Evolutionary conservation across 2,113 vertebrate species (phyloP), one percentile per base, ranked within the genome.

Genomic region (Bubo blakistoni): DNA sequence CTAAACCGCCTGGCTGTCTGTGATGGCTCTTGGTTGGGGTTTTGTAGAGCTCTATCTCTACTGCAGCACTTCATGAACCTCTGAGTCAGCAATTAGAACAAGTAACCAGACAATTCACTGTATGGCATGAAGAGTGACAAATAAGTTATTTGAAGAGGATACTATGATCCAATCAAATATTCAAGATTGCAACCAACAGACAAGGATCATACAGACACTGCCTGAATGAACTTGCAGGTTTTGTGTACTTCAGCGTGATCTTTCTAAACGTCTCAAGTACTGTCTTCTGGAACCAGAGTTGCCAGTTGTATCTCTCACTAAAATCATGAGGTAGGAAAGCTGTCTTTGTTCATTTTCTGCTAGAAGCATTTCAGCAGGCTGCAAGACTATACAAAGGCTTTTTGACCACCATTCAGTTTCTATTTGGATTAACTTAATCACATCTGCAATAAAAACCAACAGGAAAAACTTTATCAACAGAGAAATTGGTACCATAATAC

Each of bases 181-280:
- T 26, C 27, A 51, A 44, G 54, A 79, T 1, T n/a, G 18, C n/a
- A 65, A 13, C 34, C 30, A 7, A 13, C 3, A 9, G n/a, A 62
- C 49, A 81, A 47, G 30, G n/a, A 59, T 40, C 38, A 49, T 3
- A 65, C 24, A 82, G 49, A 17, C 29, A 27, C 21, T 27, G 24
- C n/a, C 58, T 70, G 71, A 70, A 86, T 7, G 9, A 65, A n/a
- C 32, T 12, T n/a, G 24, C 10, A 27, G 24, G 6, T 47, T 36
- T 22, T 54, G 38, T 11, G 13, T n/a, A 36, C 20, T 32, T 44
- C 40, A 32, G 12, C 59, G 34, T 18, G 26, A 58, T 52, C 49
- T 16, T 81, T 42, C 49, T 1, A 1, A n/a, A 25, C 1, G 0
- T 21, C 59, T 70, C 55, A 58, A 58, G 61, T 0, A 1, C 34